These are phyloP conservation scores for Archips crataeganus DNA, from an alignment of 2,888 invertebrate genomes.

Conservation along the genomic window DNA sequence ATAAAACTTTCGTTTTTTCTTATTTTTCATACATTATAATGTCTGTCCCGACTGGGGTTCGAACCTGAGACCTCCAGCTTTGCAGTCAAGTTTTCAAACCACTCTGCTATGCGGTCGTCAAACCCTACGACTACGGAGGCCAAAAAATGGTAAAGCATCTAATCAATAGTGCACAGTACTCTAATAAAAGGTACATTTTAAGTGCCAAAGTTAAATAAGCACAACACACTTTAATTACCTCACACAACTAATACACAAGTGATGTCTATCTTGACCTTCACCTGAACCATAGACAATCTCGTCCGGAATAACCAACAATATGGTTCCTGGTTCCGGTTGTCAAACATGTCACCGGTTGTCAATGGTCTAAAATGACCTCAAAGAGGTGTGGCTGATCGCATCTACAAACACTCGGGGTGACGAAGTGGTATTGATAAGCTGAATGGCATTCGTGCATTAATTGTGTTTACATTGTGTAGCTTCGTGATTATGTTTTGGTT, in stretches of 20 bases:
- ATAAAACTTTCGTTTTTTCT: too few relatives aligned
- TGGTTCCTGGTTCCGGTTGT: conserved; percentile 73
- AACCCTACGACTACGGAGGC: too few relatives aligned
- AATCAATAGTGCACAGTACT: too few relatives aligned
- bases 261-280: conserved; percentile 57
- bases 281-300: conserved; percentile 59
- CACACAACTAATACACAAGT: not conserved
- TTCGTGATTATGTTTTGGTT: not conserved
- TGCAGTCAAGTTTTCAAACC: too few relatives aligned
- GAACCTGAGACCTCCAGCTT: too few relatives aligned
- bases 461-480: not conserved
- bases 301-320: conserved; percentile 59
- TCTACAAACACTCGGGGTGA: conserved; percentile 38
- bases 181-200: too few relatives aligned
- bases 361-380: conserved; percentile 51
- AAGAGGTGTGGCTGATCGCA: conserved; percentile 36
- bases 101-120: too few relatives aligned
- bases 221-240: too few relatives aligned
- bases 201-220: too few relatives aligned
- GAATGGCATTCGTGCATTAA: not conserved
- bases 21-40: too few relatives aligned
- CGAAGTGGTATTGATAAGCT: conserved; percentile 26
- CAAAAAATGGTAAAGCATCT: too few relatives aligned
- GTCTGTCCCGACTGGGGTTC: too few relatives aligned
- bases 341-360: conserved; percentile 62